Conservation (phyloP, 2,113 vertebrate genomes). For the Syngnathus scovelli region DNA sequence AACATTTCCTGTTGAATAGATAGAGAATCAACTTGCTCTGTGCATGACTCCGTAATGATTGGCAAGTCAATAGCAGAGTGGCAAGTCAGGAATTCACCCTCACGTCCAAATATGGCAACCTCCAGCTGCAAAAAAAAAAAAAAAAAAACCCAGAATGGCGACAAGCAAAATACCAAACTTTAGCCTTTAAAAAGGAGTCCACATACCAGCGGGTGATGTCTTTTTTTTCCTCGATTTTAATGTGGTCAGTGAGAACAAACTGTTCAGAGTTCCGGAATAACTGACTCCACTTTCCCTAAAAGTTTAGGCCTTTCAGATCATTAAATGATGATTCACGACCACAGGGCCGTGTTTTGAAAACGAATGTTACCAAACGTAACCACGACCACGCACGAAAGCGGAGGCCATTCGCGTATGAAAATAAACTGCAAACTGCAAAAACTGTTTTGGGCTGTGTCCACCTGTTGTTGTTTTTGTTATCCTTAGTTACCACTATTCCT, state of each 20-base stretch:
- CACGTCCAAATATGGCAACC: neutral
- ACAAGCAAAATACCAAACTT: constrained; percentile 3
- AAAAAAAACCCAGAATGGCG: neutral
- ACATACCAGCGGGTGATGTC: neutral
- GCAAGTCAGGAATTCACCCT: neutral
- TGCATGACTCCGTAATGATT: neutral
- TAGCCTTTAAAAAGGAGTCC: neutral
- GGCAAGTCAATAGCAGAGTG: neutral
- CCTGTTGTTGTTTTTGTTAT: neutral
- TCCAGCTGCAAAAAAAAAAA: constrained; percentile 7
- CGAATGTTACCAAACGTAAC: constrained; percentile 1
- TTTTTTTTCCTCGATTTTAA: constrained; percentile 4
- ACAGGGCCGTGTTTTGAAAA: neutral
- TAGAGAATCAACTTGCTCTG: neutral
- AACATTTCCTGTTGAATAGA: neutral
- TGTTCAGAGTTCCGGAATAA: neutral
- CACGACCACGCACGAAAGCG: neutral
- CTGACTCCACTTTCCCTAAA: neutral
- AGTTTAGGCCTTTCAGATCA: constrained; percentile 1
- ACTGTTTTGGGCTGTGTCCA: too few species aligned
- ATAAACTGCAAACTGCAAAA: neutral
- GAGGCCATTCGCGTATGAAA: constrained; percentile 1
- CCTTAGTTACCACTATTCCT: neutral
- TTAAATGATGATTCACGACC: neutral
- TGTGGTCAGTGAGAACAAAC: constrained; percentile 2